These are phyloP conservation scores for Onchidella celtica DNA, from an alignment of 2,888 invertebrate genomes.

Conservation along the genomic window DNA sequence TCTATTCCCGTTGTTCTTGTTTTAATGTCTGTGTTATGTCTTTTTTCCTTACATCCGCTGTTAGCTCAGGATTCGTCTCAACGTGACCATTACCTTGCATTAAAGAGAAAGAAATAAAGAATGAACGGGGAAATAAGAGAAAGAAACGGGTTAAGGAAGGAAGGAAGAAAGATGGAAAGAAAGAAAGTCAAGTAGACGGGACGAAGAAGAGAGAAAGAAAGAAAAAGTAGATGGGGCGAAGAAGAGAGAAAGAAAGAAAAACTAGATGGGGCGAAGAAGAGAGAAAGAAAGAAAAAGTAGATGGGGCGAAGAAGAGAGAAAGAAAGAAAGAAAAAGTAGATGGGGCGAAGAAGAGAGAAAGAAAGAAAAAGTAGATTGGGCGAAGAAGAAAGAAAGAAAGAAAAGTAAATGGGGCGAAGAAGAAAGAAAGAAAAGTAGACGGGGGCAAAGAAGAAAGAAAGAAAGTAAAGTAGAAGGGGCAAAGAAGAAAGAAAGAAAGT, in stretches of 20 bases:
- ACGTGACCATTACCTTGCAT: neutral
- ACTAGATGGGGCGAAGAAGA: neutral
- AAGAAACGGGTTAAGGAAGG: neutral
- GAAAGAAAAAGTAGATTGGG: no score
- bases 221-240: constrained; percentile 11
- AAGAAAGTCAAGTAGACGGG: neutral
- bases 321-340: neutral
- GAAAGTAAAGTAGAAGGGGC: neutral
- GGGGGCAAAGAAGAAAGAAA: neutral
- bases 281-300: neutral
- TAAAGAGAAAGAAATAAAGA: neutral
- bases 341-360: neutral
- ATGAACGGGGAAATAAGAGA: no score
- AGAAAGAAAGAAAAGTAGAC: constrained; percentile 1
- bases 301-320: neutral
- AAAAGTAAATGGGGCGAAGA: neutral
- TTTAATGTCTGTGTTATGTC: no score
- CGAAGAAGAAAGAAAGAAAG: no score
- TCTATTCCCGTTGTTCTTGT: no score
- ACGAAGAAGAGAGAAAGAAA: constrained; percentile 15
- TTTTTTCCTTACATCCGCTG: no score
- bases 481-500: neutral
- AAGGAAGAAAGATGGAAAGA: neutral
- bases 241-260: neutral
- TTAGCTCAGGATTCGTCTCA: no score